These are phyloP conservation scores for Phengaris alcon DNA, from an alignment of 2,888 invertebrate species.

Conservation along the genomic window DNA sequence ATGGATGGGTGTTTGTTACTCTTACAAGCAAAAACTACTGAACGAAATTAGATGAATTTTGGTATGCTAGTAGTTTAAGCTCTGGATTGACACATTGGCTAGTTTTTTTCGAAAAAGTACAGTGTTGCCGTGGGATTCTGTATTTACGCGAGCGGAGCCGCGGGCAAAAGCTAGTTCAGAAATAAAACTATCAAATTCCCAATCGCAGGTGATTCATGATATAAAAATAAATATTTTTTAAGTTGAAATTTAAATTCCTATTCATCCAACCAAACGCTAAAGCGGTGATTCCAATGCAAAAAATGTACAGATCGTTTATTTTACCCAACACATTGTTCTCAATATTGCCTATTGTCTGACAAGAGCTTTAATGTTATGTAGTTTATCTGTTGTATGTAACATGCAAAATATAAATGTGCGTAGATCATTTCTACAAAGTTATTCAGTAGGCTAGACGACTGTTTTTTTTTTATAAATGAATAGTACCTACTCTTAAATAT, in stretches of 20 bases:
- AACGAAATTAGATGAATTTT: too few species aligned
- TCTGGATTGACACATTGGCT: too few species aligned
- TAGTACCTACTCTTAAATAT: too few species aligned
- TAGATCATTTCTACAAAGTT: too few species aligned
- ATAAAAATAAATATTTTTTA: conserved; percentile 2
- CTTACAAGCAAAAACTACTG: too few species aligned
- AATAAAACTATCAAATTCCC: not conserved
- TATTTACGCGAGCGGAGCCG: too few species aligned
- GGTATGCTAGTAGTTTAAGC: too few species aligned
- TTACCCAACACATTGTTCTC: conserved; percentile 62
- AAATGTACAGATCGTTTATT: conserved; percentile 46
- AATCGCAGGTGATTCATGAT: conserved; percentile 10
- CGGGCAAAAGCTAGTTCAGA: not conserved
- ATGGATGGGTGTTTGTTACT: too few species aligned
- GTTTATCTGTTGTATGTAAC: not conserved
- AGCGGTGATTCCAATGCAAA: conserved; percentile 18
- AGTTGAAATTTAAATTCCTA: conserved; percentile 8
- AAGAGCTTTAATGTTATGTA: not conserved
- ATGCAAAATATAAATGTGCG: not conserved
- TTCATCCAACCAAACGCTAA: not conserved
- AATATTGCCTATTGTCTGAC: conserved; percentile 59
- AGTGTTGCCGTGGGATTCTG: too few species aligned
- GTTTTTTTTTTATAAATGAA: too few species aligned
- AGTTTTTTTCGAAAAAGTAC: too few species aligned
- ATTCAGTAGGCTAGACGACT: too few species aligned